Base-by-base conservation (phyloP, 2,888 invertebrate genomes). In the Beris chalybata region DNA sequence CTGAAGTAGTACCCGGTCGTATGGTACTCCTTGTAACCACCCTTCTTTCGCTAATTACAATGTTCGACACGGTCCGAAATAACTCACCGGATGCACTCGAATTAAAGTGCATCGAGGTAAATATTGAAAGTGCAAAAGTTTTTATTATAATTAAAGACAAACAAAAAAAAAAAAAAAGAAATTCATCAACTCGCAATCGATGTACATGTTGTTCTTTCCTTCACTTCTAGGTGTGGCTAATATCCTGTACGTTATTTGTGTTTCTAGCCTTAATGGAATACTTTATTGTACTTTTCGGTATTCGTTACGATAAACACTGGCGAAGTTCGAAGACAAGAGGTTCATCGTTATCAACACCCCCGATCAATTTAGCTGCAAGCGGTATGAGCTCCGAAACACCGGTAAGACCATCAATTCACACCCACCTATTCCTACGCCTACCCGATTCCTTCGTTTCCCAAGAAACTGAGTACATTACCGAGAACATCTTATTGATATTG, bases 31-130 rank as follows among this genome's bases (percentile, higher is more conserved):
- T 87, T 1, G 87, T 87, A 70, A 87, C 87, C 52, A 87, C 87
- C 4, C 79, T 87, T 12, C 81, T 87, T 4, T 86, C 86, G 0
- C 80, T 87, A 31, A 85, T 87, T 76, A 86, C 87, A 67, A 87
- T 87, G 87, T 87, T 87, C 75, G 86, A 87, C 75, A 86, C 87
- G 56, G 86, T 86, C 73, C 85, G 86, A 76, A 86, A 86, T 76
- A 86, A 86, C 77, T 87, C 86, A 31, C 86, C 86, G 31, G 86
- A 85, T 73, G 86, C 86, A 3, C 78, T 86, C 64, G 86, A 86
- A 76, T 76, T 86, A 67, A 86, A 86, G 74, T 86, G 86, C 76
- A 85, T 87, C 72, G 87, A 87, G 75, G 75, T 74, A 72, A 73
- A 45, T 64, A 30, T 11, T 44, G 22, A 22, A 22, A 22, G 22